Evolutionary conservation across 2,113 vertebrate species (phyloP).

Genomic region (Hyla sarda): DNA sequence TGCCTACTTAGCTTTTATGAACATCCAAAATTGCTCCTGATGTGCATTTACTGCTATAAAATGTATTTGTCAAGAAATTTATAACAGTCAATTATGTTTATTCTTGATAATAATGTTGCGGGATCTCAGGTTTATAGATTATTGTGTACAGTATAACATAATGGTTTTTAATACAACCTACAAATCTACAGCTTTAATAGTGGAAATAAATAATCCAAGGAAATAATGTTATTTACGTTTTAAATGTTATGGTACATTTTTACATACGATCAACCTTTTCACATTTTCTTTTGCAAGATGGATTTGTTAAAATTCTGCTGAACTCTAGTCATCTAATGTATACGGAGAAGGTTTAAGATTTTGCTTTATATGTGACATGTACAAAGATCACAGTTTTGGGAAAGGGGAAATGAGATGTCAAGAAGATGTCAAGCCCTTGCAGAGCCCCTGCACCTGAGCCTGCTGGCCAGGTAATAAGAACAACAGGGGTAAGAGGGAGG

Average conservation of each 20-base stretch:
- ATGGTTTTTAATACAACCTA: not conserved
- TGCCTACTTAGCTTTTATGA: slow-evolving; percentile 37
- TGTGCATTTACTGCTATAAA: slow-evolving; percentile 24
- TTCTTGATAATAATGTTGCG: slow-evolving; percentile 24
- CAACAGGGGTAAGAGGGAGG: too few relatives aligned
- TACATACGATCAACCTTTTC: not conserved
- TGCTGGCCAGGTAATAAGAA: too few relatives aligned
- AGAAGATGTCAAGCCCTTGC: too few relatives aligned
- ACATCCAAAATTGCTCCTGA: slow-evolving; percentile 14
- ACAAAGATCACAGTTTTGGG: too few relatives aligned
- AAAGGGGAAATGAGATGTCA: too few relatives aligned
- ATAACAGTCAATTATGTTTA: slow-evolving; percentile 15
- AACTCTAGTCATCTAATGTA: too few relatives aligned
- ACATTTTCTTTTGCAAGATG: not conserved
- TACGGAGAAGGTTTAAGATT: too few relatives aligned
- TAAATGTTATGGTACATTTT: not conserved
- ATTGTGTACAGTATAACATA: not conserved
- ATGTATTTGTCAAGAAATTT: slow-evolving; percentile 32
- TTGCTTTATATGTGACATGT: too few relatives aligned
- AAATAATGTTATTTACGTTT: not conserved
- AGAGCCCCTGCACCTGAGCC: too few relatives aligned
- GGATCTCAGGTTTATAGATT: slow-evolving; percentile 10
- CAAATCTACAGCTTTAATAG: not conserved
- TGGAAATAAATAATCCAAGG: not conserved
- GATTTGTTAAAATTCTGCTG: not conserved